phyloP scores from a whole-genome alignment of 2,888 invertebrate genomes.

The Drosophila paranaensis region DNA sequence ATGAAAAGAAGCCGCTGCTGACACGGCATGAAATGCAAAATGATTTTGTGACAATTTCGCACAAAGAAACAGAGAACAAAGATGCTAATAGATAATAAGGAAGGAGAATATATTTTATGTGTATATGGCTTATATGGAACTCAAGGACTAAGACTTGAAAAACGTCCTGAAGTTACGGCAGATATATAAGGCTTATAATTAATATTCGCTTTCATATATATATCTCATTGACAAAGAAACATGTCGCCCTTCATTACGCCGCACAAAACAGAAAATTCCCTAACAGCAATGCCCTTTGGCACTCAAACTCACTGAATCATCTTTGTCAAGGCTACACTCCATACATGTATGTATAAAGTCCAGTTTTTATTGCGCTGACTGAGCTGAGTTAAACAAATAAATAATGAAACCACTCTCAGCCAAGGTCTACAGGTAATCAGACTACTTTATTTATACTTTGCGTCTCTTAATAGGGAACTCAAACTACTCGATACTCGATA shows the following conservation, averaged over 20 bases:
- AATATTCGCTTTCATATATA: no score
- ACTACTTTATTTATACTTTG: no score
- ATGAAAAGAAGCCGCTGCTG: neutral
- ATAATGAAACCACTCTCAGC: constrained; percentile 35
- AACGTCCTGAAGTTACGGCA: no score
- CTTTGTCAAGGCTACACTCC: neutral
- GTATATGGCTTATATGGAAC: no score
- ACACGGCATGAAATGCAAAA: neutral
- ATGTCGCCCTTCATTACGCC: neutral
- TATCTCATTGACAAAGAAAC: no score
- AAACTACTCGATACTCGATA: constrained; percentile 1
- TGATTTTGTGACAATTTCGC: neutral
- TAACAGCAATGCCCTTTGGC: neutral
- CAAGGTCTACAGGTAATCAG: constrained; percentile 38
- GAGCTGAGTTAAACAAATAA: constrained; percentile 1
- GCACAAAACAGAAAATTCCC: neutral
- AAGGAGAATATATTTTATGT: neutral
- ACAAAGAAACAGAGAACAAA: neutral
- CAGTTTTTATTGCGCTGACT: neutral
- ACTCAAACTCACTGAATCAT: neutral
- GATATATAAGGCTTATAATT: no score
- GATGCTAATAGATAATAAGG: neutral
- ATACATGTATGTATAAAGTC: neutral
- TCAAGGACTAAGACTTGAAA: neutral
- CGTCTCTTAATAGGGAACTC: constrained; percentile 16